Conservation (phyloP, 2,888 invertebrate genomes). For the Morpho deidamia region DNA sequence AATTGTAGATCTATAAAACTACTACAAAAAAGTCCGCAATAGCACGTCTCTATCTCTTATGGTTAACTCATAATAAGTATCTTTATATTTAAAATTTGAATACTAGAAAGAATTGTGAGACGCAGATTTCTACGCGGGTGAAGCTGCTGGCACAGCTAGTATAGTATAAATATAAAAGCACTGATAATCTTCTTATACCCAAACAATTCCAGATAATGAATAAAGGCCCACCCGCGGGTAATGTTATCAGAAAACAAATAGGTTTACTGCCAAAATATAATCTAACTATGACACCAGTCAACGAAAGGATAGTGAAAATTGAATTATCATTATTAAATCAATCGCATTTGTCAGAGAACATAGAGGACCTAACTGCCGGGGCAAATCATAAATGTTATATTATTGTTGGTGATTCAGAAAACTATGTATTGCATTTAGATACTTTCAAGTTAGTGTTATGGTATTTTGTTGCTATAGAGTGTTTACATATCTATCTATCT, state of each 20-base stretch:
- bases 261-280: conserved; percentile 81
- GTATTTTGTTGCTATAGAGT: neutral
- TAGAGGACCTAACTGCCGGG: conserved; percentile 65
- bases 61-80: no score
- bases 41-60: no score
- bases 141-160: no score
- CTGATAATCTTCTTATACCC: no score
- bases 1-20: no score
- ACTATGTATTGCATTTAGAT: conserved; percentile 77
- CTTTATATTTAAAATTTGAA: no score
- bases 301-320: conserved; percentile 46
- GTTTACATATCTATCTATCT: no score
- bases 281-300: conserved; percentile 52
- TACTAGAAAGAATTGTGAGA: no score
- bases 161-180: no score
- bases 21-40: no score
- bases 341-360: conserved; percentile 56
- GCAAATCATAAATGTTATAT: conserved; percentile 74
- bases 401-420: conserved; percentile 82
- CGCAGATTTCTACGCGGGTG: no score
- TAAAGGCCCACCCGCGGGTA: conserved; percentile 85
- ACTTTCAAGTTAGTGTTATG: conserved; percentile 69
- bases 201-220: conserved; percentile 79
- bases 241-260: conserved; percentile 80
- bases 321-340: conserved; percentile 61